phyloP scores from a whole-genome alignment of 2,113 vertebrate species.

The Scomber scombrus region DNA sequence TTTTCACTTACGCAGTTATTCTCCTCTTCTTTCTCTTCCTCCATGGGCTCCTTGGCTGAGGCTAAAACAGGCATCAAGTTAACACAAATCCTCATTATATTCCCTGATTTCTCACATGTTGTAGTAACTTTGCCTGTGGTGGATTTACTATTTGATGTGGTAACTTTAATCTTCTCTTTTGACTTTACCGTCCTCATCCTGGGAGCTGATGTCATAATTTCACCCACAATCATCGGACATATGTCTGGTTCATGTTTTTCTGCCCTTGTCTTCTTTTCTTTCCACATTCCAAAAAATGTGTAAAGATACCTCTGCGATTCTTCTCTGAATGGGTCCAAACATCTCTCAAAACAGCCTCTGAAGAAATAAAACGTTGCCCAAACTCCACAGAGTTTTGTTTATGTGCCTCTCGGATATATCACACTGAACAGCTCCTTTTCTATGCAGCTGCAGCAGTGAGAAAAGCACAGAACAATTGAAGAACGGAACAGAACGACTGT shows the following conservation, averaged over 20 bases:
- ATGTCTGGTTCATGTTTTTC: constrained; percentile 4
- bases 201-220: constrained; percentile 28
- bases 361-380: neutral
- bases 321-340: constrained; percentile 5
- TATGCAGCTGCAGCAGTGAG: constrained; percentile 3
- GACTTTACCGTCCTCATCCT: constrained; percentile 36
- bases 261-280: constrained; percentile 27
- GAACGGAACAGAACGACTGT: neutral
- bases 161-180: constrained; percentile 35
- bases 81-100: constrained; percentile 61
- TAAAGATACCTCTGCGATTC: constrained; percentile 3
- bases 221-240: constrained; percentile 28
- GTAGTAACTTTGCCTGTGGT: neutral
- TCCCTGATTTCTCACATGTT: constrained; percentile 35
- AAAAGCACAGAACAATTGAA: constrained; percentile 35
- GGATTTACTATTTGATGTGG: neutral
- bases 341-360: constrained; percentile 7
- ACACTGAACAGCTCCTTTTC: neutral
- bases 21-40: constrained; percentile 27
- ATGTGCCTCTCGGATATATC: neutral
- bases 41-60: constrained; percentile 41
- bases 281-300: constrained; percentile 16
- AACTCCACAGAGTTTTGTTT: neutral
- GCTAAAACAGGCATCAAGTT: constrained; percentile 72
- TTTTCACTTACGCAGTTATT: neutral